Evolutionary conservation across 1,140 invertebrate genomes (phyloP).

Genomic region (Eriosoma lanigerum): DNA sequence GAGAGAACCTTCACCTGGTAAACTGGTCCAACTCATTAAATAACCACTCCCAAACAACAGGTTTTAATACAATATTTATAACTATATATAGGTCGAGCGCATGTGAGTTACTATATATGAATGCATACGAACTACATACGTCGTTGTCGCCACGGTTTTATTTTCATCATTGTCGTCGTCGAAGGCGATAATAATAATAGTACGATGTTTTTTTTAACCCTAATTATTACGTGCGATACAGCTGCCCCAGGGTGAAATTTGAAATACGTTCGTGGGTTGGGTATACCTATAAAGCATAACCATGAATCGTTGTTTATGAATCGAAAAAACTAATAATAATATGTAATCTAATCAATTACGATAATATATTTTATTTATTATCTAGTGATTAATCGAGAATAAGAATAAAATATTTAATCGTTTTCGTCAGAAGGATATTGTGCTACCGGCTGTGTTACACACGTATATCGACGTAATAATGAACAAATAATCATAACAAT

Average conservation of each 20-base stretch:
- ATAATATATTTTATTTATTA: no score
- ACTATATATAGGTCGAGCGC: slow-evolving; percentile 35
- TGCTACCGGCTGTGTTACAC: no score
- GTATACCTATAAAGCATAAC: no score
- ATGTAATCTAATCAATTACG: neutral
- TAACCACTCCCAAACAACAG: slow-evolving; percentile 42
- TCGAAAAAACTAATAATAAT: slow-evolving; percentile 1
- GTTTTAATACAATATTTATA: slow-evolving; percentile 35
- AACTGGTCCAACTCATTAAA: slow-evolving; percentile 33
- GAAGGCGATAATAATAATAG: neutral
- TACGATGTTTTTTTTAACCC: slow-evolving; percentile 1
- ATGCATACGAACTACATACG: neutral
- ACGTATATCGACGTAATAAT: no score
- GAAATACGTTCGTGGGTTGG: neutral
- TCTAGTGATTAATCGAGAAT: no score
- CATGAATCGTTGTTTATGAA: neutral
- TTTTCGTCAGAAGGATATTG: no score
- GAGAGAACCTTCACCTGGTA: slow-evolving; percentile 41
- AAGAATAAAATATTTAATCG: no score
- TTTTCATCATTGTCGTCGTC: slow-evolving; percentile 4
- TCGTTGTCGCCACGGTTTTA: neutral
- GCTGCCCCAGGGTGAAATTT: neutral
- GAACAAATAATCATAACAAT: no score
- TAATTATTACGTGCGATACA: slow-evolving; percentile 5
- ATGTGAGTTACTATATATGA: neutral